phyloP scores from a whole-genome alignment of 2,888 invertebrate genomes.

The Operophtera brumata region DNA sequence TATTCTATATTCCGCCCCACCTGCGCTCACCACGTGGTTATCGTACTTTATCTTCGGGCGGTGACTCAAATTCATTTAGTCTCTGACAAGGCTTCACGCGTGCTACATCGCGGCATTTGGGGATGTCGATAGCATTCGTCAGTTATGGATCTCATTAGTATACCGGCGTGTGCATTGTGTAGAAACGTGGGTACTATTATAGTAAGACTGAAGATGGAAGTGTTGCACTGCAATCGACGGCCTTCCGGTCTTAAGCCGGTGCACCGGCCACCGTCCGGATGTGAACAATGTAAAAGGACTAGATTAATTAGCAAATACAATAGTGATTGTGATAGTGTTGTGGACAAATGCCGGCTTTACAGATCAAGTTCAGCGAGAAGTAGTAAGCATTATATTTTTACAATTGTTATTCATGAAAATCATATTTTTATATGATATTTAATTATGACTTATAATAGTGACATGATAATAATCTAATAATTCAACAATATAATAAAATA shows the following conservation, averaged over 20 bases:
- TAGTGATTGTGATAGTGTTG: slow-evolving; percentile 74
- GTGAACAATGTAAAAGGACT: slow-evolving; percentile 72
- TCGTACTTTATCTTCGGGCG: slow-evolving; percentile 70
- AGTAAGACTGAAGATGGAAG: slow-evolving; percentile 66
- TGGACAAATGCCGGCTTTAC: slow-evolving; percentile 63
- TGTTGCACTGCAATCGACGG: slow-evolving; percentile 42
- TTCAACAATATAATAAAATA: too few relatives aligned
- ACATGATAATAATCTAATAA: too few relatives aligned
- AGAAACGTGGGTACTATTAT: slow-evolving; percentile 68
- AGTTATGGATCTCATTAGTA: slow-evolving; percentile 67
- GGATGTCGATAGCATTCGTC: slow-evolving; percentile 64
- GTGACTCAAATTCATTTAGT: slow-evolving; percentile 73
- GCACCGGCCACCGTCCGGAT: slow-evolving; percentile 50
- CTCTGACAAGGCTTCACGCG: slow-evolving; percentile 72
- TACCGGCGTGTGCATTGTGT: slow-evolving; percentile 65
- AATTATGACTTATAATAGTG: neutral
- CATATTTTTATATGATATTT: neutral
- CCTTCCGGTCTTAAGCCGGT: slow-evolving; percentile 39
- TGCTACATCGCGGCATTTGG: slow-evolving; percentile 66
- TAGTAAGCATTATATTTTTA: slow-evolving; percentile 60
- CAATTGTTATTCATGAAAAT: neutral
- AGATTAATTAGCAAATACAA: slow-evolving; percentile 64
- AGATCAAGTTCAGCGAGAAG: slow-evolving; percentile 66
- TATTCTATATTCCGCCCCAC: slow-evolving; percentile 63
- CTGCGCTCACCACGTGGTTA: slow-evolving; percentile 57